These are phyloP conservation scores for Palythoa grandis DNA, from an alignment of 92 coral and sea anemone species.

Conservation along the genomic window DNA sequence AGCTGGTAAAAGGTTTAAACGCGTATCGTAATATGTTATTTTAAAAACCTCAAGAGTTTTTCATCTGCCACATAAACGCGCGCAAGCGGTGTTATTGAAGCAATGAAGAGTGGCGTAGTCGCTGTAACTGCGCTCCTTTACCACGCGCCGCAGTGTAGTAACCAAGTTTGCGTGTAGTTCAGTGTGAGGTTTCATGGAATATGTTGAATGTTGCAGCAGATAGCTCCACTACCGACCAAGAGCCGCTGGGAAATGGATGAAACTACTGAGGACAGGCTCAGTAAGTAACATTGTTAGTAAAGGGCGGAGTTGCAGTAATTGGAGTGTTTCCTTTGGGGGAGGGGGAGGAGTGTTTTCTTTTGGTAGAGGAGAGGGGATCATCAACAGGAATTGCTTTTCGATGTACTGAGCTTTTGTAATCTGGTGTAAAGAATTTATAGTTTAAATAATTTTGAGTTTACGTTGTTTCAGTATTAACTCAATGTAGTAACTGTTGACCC, in stretches of 20 bases:
- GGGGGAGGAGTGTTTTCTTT: neutral
- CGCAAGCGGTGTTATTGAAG: neutral
- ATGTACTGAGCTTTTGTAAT: neutral
- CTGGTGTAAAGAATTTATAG: neutral
- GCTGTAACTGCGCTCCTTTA: too few species aligned
- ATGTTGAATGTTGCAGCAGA: constrained; percentile 74
- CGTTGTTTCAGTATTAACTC: neutral
- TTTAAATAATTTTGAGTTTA: neutral
- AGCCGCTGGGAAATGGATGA: constrained; percentile 98
- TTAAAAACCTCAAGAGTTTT: neutral
- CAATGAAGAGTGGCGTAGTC: neutral
- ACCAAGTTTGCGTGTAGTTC: constrained; percentile 20
- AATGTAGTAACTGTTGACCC: neutral
- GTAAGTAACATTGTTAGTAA: constrained; percentile 49
- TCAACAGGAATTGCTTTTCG: neutral
- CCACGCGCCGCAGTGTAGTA: neutral
- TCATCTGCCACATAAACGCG: neutral
- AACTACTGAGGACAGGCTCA: constrained; percentile 84
- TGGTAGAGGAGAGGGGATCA: neutral
- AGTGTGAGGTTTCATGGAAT: constrained; percentile 41
- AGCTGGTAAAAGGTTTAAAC: neutral
- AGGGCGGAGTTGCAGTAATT: neutral
- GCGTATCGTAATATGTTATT: neutral
- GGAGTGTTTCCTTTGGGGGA: neutral
- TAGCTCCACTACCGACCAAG: constrained; percentile 76